Evolutionary conservation across 2,797 vertebrate genomes (phyloP), one percentile per base, ranked within the genome.

Genomic region (Coracias cyanogaster): DNA sequence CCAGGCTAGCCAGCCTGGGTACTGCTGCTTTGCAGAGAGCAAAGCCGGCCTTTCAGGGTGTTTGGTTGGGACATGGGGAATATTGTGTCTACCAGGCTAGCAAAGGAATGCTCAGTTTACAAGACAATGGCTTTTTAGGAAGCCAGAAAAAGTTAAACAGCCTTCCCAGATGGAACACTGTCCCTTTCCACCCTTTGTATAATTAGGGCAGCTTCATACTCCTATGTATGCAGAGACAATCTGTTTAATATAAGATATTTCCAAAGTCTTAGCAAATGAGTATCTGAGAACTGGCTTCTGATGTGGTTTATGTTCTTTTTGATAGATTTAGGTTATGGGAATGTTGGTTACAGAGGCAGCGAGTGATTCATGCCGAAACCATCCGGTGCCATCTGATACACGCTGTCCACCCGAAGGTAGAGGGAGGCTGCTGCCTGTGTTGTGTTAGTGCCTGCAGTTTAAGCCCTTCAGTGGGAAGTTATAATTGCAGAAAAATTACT

Each of bases 241-340:
- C 96, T 92, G 93, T 82, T 96, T 96, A 95, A 95, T 90, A 89
- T 28, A 86, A 94, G 69, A 94, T 74, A 51, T 95, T 95, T 96
- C 86, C 67, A 87, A 89, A 95, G 83, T 83, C 78, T 95, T 89
- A 90, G 92, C 82, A 95, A 93, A 90, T 64, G 79, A 86, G 61
- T 60, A 90, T 95, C 78, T 79, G 88, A 93, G 86, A 95, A 90
- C 74, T 46, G 60, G 74, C 81, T 84, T 95, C 94, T 94, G 93
- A 94, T 96, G 95, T 94, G 94, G 96, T 92, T 95, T 96, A 89
- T 94, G 86, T 94, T 89, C 88, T 90, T 96, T 94, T 85, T 92
- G 94, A 94, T 94, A 89, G 95, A 94, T 95, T 82, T 85, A 71
- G 81, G 86, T 85, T 96, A 93, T 82, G 92, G 84, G 90, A 93